Evolutionary conservation across 92 coral and sea anemone genomes (phyloP).

Genomic region (Ricordea florida): DNA sequence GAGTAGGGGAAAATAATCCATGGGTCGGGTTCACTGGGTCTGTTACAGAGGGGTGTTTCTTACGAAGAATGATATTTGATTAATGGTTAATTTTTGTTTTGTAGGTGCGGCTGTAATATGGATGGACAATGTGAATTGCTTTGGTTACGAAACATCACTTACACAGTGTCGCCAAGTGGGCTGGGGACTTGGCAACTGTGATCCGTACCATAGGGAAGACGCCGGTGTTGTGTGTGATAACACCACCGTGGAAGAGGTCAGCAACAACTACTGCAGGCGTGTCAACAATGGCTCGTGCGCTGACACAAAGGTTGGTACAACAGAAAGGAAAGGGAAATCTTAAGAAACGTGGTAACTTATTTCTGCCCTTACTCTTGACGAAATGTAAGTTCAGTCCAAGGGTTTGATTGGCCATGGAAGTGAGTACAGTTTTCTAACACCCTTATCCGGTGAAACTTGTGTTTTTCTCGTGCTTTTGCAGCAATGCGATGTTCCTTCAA

Average conservation of each 20-base stretch:
- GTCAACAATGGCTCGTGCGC: constrained; percentile 29
- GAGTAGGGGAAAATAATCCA: no score
- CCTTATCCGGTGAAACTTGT: no score
- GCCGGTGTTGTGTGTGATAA: constrained; percentile 83
- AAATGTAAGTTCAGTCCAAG: neutral
- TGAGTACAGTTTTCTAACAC: no score
- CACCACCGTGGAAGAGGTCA: constrained; percentile 74
- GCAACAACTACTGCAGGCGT: constrained; percentile 78
- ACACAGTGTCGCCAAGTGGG: constrained; percentile 75
- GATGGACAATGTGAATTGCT: constrained; percentile 87
- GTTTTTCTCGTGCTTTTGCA: neutral
- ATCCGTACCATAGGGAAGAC: constrained; percentile 73
- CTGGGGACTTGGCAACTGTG: constrained; percentile 85
- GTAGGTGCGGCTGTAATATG: constrained; percentile 74
- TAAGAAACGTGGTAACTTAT: neutral
- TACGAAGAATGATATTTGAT: neutral
- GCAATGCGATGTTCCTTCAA: constrained; percentile 13
- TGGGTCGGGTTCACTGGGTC: no score
- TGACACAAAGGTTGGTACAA: neutral
- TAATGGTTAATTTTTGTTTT: neutral
- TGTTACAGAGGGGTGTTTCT: no score
- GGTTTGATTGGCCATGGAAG: no score
- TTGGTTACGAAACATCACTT: constrained; percentile 86
- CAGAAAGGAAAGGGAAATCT: neutral
- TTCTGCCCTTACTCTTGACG: neutral